These are phyloP conservation scores for Octodonta nipae DNA, from an alignment of 2,888 invertebrate species.

Conservation along the genomic window DNA sequence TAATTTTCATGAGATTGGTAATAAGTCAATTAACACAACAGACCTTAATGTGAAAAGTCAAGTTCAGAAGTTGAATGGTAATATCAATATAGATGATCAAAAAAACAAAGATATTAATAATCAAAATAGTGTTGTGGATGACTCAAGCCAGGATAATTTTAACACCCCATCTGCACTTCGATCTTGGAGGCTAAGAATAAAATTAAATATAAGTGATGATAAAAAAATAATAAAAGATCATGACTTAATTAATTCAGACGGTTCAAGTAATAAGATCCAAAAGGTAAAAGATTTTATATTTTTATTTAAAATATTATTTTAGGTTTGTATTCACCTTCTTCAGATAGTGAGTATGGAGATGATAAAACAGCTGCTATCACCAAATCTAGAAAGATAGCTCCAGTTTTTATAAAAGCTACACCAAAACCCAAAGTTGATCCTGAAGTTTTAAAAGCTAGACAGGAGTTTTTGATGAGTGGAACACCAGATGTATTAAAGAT, in stretches of 20 bases:
- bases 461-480: constrained; percentile 59
- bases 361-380: constrained; percentile 2
- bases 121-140: neutral
- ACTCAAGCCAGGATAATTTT: constrained; percentile 7
- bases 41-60: too few relatives aligned
- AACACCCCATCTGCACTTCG: constrained; percentile 9
- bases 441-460: constrained; percentile 47
- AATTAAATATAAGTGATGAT: constrained; percentile 11
- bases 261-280: too few relatives aligned
- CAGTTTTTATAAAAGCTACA: constrained; percentile 46
- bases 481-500: constrained; percentile 51
- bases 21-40: too few relatives aligned
- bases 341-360: constrained; percentile 5
- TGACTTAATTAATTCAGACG: too few relatives aligned
- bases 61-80: too few relatives aligned
- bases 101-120: constrained; percentile 27
- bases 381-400: constrained; percentile 45
- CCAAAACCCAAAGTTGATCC: constrained; percentile 46
- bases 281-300: too few relatives aligned
- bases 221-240: too few relatives aligned
- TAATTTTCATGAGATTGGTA: too few relatives aligned
- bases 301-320: too few relatives aligned
- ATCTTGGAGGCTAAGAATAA: constrained; percentile 19
- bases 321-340: neutral
- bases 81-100: too few relatives aligned